Evolutionary conservation across 2,113 vertebrate species (phyloP).

Genomic region (Rallus limicola): DNA sequence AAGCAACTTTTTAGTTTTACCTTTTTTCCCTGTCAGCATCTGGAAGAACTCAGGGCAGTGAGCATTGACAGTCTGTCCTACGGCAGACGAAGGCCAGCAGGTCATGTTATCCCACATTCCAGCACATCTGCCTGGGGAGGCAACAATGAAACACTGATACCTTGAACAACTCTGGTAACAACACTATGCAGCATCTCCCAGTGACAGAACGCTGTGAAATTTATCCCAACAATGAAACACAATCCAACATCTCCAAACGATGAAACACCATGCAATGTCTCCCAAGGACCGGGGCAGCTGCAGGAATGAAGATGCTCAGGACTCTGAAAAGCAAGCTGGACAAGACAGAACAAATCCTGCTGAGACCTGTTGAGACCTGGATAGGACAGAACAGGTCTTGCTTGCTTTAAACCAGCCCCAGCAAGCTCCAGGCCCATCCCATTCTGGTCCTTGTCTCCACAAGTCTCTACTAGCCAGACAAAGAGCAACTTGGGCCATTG

Average conservation of each 20-base stretch:
- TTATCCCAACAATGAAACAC: background rate
- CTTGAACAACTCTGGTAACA: no score
- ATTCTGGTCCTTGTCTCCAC: background rate
- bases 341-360: background rate
- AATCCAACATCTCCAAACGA: background rate
- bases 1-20: conserved; percentile 46
- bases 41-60: conserved; percentile 84
- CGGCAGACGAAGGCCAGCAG: conserved; percentile 85
- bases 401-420: background rate
- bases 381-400: background rate
- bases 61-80: conserved; percentile 80
- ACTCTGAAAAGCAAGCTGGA: background rate
- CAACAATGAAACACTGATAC: background rate
- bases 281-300: background rate
- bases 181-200: background rate
- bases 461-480: background rate
- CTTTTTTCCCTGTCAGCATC: conserved; percentile 77
- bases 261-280: background rate
- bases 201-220: background rate
- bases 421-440: background rate
- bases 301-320: background rate
- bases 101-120: conserved; percentile 90
- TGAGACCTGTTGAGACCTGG: background rate
- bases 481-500: background rate
- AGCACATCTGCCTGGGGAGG: conserved; percentile 65